A percentile compares a stretch with the other conserved stretches of the same genome.
Evolutionary conservation across 2,888 invertebrate species (phyloP).

Genomic region (Leptopterna dolabrata): DNA sequence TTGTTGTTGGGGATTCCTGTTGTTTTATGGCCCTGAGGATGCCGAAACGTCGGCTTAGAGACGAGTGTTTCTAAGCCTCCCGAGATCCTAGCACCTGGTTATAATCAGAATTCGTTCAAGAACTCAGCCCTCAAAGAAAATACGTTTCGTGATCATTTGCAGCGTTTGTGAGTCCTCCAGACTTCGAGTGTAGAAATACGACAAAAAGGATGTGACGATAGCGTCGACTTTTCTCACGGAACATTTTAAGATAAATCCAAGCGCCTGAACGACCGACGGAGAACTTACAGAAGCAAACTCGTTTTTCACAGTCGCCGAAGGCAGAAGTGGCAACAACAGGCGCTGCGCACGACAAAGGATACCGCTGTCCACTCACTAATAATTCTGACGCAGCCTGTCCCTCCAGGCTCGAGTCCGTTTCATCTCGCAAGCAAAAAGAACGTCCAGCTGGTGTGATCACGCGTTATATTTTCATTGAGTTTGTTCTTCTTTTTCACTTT

Average conservation of each 20-base stretch:
- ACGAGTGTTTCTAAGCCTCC: no score
- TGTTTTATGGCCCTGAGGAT: no score
- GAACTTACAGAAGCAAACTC: not conserved
- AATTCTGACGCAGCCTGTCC: not conserved
- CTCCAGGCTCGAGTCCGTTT: not conserved
- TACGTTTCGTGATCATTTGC: no score
- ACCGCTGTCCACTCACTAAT: not conserved
- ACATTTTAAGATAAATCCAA: not conserved
- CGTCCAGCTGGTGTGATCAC: not conserved
- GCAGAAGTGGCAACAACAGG: not conserved
- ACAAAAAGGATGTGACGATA: no score
- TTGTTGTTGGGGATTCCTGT: no score
- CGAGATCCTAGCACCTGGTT: no score
- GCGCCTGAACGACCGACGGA: not conserved
- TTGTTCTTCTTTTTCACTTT: not conserved
- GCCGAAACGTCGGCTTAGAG: no score
- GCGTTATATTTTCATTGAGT: not conserved
- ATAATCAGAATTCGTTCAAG: no score
- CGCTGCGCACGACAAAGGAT: not conserved
- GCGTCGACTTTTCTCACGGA: not conserved
- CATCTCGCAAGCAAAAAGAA: not conserved
- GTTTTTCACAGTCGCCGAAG: not conserved
- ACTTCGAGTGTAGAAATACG: no score
- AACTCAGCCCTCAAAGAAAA: no score
- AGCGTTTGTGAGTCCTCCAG: no score